phyloP scores from a whole-genome alignment of 2,797 vertebrate species.

The Tinamus major region DNA sequence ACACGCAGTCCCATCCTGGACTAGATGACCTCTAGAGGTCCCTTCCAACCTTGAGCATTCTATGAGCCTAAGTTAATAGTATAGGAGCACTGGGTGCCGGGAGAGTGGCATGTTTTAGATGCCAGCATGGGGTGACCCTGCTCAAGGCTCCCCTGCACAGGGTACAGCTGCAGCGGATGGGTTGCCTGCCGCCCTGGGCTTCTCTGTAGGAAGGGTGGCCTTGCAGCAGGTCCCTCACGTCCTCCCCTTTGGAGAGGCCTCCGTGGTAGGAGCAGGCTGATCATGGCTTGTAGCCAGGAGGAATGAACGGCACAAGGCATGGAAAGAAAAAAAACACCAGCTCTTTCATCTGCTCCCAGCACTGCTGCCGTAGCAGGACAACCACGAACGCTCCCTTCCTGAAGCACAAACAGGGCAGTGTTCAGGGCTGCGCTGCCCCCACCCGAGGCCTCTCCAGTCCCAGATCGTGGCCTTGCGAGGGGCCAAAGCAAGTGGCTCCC shows the following conservation, averaged over 20 bases:
- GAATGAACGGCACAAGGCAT: not conserved
- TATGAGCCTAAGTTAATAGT: too few relatives aligned
- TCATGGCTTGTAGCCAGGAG: not conserved
- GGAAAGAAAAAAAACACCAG: rapidly evolving
- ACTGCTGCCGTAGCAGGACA: not conserved
- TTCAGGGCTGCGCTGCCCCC: rapidly evolving
- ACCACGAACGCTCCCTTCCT: not conserved
- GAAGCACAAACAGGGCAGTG: conserved; percentile 36
- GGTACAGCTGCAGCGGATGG: not conserved
- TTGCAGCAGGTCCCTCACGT: too few relatives aligned
- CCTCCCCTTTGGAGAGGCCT: not conserved
- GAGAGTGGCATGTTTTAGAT: not conserved
- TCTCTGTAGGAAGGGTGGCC: not conserved
- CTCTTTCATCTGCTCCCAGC: not conserved
- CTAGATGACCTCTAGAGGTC: too few relatives aligned
- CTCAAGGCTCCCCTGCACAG: rapidly evolving
- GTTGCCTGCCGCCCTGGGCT: conserved; percentile 6
- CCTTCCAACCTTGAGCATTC: too few relatives aligned
- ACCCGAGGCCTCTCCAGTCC: not conserved
- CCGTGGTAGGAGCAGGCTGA: not conserved
- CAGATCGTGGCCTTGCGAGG: not conserved
- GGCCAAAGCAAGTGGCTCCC: conserved; percentile 52
- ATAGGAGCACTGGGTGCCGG: too few relatives aligned
- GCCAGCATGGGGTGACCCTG: not conserved
- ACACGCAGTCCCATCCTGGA: not conserved